Percentiles rank a stretch among this genome's conserved stretches.
Evolutionary conservation across 2,113 vertebrate genomes (phyloP).

Genomic region (Sorex fumeus): DNA sequence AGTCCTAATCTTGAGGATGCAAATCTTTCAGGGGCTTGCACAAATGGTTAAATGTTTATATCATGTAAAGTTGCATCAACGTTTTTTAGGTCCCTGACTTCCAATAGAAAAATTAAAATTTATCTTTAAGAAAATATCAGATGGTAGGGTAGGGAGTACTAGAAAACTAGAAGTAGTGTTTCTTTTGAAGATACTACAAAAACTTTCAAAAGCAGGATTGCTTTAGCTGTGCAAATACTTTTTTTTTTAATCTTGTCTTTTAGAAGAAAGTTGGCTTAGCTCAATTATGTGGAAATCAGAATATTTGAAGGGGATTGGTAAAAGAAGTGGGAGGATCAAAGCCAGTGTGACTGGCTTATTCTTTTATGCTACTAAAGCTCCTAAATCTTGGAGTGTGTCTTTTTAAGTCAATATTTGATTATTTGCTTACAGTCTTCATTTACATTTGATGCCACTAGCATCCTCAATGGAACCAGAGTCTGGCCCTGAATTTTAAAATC

Average conservation of each 20-base stretch:
- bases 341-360: constrained; percentile 61
- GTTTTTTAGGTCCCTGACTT: no score
- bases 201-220: constrained; percentile 46
- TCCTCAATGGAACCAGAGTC: constrained; percentile 61
- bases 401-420: constrained; percentile 76
- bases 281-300: constrained; percentile 51
- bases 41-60: no score
- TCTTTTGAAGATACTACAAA: constrained; percentile 53
- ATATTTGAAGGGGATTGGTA: constrained; percentile 84
- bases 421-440: constrained; percentile 75
- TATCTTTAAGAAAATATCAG: constrained; percentile 60
- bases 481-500: constrained; percentile 71
- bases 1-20: no score
- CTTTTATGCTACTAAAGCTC: constrained; percentile 74
- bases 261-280: constrained; percentile 75
- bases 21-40: no score
- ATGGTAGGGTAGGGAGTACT: constrained; percentile 7
- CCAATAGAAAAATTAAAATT: background rate
- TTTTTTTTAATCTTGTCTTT: constrained; percentile 66
- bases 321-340: constrained; percentile 85
- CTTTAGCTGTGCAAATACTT: constrained; percentile 47
- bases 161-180: constrained; percentile 40
- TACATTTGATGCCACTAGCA: constrained; percentile 35
- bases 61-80: no score
- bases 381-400: constrained; percentile 76